Evolutionary conservation across 1,140 invertebrate genomes (phyloP).

Genomic region (Drosophila sturtevanti): DNA sequence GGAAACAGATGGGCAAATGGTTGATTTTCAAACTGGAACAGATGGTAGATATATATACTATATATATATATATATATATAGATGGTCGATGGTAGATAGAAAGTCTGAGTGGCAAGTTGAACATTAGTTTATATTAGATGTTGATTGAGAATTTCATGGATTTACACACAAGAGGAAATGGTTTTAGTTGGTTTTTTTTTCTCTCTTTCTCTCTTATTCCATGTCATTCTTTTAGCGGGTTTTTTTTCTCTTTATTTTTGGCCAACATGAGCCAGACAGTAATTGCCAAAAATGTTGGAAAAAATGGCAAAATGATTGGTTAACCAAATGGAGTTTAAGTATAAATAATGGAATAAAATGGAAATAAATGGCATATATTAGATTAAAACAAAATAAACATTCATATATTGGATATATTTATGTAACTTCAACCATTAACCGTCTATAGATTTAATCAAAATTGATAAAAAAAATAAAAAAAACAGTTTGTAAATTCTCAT

Average conservation of each 20-base stretch:
- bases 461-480: not conserved
- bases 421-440: too few species aligned
- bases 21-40: conserved; percentile 14
- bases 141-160: not conserved
- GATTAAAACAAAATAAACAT: not conserved
- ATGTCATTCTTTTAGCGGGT: too few species aligned
- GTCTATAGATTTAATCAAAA: not conserved
- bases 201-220: too few species aligned
- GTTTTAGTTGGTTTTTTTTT: not conserved
- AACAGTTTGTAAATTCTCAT: too few species aligned
- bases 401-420: not conserved
- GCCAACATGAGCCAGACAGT: not conserved
- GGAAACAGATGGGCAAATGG: conserved; percentile 32
- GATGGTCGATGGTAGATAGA: not conserved
- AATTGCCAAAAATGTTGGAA: not conserved
- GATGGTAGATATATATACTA: conserved; percentile 12
- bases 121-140: conserved; percentile 15
- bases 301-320: not conserved
- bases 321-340: not conserved
- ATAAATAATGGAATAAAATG: too few species aligned
- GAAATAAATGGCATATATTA: not conserved
- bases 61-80: too few species aligned
- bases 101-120: conserved; percentile 12
- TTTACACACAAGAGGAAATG: not conserved
- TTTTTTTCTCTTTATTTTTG: too few species aligned